These are phyloP conservation scores for Cynopterus sphinx DNA, from an alignment of 2,797 vertebrate species.

Conservation along the genomic window DNA sequence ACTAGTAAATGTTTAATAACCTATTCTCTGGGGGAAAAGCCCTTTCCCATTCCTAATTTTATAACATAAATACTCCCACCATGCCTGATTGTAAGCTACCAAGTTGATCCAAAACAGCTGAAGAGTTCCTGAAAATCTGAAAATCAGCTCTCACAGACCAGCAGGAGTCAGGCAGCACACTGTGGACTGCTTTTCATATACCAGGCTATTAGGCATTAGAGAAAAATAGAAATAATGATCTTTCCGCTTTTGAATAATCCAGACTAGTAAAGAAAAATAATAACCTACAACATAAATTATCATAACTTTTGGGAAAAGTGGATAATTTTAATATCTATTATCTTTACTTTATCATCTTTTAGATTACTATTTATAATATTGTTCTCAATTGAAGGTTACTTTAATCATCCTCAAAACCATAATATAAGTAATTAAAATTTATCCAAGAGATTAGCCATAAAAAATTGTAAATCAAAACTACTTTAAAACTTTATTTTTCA, in stretches of 20 bases:
- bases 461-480: background rate
- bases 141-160: background rate
- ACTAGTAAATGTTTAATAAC: background rate
- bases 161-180: background rate
- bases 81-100: background rate
- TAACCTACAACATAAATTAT: background rate
- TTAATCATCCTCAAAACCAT: background rate
- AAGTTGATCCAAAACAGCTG: background rate
- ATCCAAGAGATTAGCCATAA: background rate
- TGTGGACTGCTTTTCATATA: background rate
- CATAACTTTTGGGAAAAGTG: background rate
- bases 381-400: background rate
- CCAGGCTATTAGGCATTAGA: background rate
- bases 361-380: background rate
- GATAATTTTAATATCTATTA: background rate
- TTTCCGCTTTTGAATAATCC: background rate
- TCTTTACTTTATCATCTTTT: conserved; percentile 6
- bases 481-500: background rate
- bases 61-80: background rate
- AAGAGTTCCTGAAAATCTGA: background rate
- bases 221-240: background rate
- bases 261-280: background rate
- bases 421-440: conserved; percentile 7
- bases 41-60: background rate
- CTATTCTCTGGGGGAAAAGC: background rate